Conservation (phyloP, 2,113 vertebrate species). For the Recurvirostra avosetta region DNA sequence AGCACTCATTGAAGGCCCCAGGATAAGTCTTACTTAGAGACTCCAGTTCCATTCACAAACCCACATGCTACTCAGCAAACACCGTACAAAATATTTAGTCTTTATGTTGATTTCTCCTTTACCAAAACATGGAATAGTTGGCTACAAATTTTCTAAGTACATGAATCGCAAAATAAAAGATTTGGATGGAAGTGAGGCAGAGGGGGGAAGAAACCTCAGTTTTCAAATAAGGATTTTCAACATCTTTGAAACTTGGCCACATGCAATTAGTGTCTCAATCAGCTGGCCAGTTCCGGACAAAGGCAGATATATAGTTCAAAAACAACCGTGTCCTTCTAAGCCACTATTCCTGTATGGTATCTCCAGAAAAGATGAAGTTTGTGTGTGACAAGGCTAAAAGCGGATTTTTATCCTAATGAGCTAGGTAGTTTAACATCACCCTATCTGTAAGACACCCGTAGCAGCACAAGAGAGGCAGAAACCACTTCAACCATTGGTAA, state of each 20-base stretch:
- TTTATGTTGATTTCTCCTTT: background rate
- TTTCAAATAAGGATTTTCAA: background rate
- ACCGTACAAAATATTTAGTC: background rate
- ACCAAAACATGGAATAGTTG: background rate
- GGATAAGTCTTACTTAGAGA: background rate
- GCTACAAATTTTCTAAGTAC: background rate
- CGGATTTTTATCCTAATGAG: background rate
- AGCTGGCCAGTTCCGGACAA: background rate
- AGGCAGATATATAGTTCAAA: background rate
- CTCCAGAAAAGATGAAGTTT: background rate
- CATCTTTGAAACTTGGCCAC: background rate
- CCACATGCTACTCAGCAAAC: background rate
- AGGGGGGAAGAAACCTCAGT: background rate
- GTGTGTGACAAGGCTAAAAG: background rate
- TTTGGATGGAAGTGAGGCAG: background rate
- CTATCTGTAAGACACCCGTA: background rate
- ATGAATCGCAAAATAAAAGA: background rate
- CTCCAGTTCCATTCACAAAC: background rate
- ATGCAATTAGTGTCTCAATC: background rate
- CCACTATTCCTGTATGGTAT: background rate
- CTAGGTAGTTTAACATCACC: slow-evolving; percentile 21
- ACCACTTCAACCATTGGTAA: background rate
- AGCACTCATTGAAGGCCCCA: background rate
- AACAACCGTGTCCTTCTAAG: background rate
- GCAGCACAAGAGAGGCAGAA: background rate